Evolutionary conservation across 2,888 invertebrate genomes (phyloP).

Genomic region (Drosophila falleni): DNA sequence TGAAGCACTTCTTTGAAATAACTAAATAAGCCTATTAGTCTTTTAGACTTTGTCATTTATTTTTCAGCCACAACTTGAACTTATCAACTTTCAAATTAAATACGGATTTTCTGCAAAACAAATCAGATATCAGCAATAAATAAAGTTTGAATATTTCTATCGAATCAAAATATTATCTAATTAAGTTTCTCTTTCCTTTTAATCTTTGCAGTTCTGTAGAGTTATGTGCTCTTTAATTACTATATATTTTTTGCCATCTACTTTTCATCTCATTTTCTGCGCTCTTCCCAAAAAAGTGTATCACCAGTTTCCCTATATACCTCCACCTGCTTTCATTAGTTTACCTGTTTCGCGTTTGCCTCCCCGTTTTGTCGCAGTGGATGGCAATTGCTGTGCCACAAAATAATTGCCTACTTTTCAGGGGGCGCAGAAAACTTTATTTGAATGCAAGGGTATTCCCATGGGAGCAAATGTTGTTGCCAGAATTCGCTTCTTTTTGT

Average conservation of each 20-base stretch:
- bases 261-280: not conserved
- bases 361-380: not conserved
- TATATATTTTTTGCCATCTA: not conserved
- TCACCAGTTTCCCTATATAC: not conserved
- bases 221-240: slow-evolving; percentile 19
- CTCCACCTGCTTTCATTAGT: slow-evolving; percentile 18
- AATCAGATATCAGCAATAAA: too few relatives aligned
- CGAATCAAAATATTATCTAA: too few relatives aligned
- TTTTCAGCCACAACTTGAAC: too few relatives aligned
- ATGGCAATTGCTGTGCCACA: slow-evolving; percentile 56
- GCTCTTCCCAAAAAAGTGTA: not conserved
- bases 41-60: too few relatives aligned
- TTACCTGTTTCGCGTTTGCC: slow-evolving; percentile 8
- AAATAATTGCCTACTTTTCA: slow-evolving; percentile 73
- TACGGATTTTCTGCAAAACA: too few relatives aligned
- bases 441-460: slow-evolving; percentile 60
- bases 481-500: slow-evolving; percentile 27
- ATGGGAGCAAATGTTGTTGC: slow-evolving; percentile 41
- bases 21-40: too few relatives aligned
- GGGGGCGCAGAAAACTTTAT: slow-evolving; percentile 59
- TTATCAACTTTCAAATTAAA: too few relatives aligned
- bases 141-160: too few relatives aligned
- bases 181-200: not conserved
- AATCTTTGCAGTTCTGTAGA: not conserved
- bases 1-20: too few relatives aligned